Conservation (phyloP, 2,888 invertebrate species). For the Himalopsyche tibetana region DNA sequence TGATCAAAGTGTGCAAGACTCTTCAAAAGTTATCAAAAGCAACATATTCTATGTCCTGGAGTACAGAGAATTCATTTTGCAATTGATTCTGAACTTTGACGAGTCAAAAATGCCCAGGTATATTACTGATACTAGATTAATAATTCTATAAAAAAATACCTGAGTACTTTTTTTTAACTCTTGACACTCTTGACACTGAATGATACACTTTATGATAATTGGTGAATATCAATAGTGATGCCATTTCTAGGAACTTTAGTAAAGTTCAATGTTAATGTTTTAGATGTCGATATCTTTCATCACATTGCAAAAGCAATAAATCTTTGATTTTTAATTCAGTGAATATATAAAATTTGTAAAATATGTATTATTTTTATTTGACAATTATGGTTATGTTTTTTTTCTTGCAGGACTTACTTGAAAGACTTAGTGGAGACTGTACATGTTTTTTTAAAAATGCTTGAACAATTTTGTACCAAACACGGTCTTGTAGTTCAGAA, state of each 20-base stretch:
- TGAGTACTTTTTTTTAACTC: too few species aligned
- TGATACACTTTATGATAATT: too few species aligned
- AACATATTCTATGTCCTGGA: conserved; percentile 96
- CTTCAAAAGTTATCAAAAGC: conserved; percentile 91
- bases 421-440: conserved; percentile 92
- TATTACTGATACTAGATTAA: conserved; percentile 67
- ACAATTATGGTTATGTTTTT: too few species aligned
- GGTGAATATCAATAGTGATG: too few species aligned
- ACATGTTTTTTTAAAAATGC: conserved; percentile 93
- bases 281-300: too few species aligned
- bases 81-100: conserved; percentile 88
- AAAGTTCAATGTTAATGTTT: too few species aligned
- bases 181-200: too few species aligned
- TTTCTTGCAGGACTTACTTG: conserved; percentile 82
- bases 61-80: conserved; percentile 92
- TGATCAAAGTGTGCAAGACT: conserved; percentile 84
- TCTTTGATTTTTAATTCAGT: too few species aligned
- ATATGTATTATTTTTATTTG: too few species aligned
- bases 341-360: too few species aligned
- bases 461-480: conserved; percentile 84
- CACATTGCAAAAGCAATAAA: too few species aligned
- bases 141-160: too few species aligned
- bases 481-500: conserved; percentile 84
- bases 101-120: conserved; percentile 91
- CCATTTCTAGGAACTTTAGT: background rate